Base-by-base conservation (phyloP, 2,113 vertebrate species). In the Poeciliopsis turrubarensis region DNA sequence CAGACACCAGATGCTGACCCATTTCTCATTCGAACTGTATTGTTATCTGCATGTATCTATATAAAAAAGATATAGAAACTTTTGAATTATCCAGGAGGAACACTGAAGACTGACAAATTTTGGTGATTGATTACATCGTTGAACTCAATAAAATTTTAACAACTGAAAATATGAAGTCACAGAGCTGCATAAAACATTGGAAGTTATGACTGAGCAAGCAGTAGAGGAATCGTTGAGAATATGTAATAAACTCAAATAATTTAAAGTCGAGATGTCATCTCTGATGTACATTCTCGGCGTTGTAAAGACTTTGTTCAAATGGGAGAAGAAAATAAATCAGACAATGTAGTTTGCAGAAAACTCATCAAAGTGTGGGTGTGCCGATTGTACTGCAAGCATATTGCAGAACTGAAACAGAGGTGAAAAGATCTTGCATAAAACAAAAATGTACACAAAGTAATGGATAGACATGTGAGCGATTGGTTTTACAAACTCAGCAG, bases 371-470 rank as follows among this genome's bases (percentile, higher is more conserved):
- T 26, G 30, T 66, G 37, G 26, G 34, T 61, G 39, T 73, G 81
- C 32, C 32, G 25, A 66, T 37, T 27, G 27, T 26, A 7, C 60
- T 60, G 75, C 47, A 65, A 62, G 75, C 26, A 73, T 26, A 68
- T 68, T 57, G 22, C 9, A 72, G 78, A 80, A 34, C 68, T 54
- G 60, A 73, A 29, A 70, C 17, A 39, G 71, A 75, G 51, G 44
- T 64, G 57, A 30, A 80, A 73, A 87, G 70, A 26, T 78, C 68
- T 73, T 79, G 77, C 14, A 27, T 80, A 4, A 15, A 67, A 25
- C 22, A n/a, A n/a, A 69, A n/a, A 34, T 22, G 14, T 37, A 75
- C 27, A 74, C 51, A 75, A 26, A 4, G 29, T 47, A 68, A 26
- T 10, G 27, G 5, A 19, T 31, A 2, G 22, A 41, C 0, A 9